Base-by-base conservation (phyloP, 37 sponge, comb jelly and placozoan species). In the Corticium candelabrum region DNA sequence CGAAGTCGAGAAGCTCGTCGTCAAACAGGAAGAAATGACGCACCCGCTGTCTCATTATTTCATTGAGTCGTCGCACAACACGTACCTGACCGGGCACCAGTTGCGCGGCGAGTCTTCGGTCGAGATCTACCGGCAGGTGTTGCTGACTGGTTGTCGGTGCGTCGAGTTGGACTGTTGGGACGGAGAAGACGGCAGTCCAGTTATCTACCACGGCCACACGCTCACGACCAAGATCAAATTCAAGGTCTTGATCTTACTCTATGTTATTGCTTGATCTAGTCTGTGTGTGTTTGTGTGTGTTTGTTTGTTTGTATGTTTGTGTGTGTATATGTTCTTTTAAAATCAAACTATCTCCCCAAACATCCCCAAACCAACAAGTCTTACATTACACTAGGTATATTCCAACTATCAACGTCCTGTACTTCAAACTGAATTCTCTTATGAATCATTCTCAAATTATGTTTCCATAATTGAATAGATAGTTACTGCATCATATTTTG, bases 131-230 rank as follows among this genome's bases (percentile, higher is more conserved):
- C 33, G 73, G 36, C 73, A 70, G 31, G 73, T 70, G 36, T 32
- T 70, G 73, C 73, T 70, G 35, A 35, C 73, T 4, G 73, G 73
- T 32, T 70, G 73, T 32, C 73, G 78, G 30, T 83, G 77, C 39
- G 56, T 81, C 37, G 77, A 69, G 39, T 75, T 76, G 57, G 84
- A 91, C 69, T 67, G 69, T 40, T 76, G 77, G 83, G 83, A 82
- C 70, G 83, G 83, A 21, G 83, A 79, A 34, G 83, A 82, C 57
- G 77, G 77, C 39, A 68, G 78, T 27, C 83, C 83, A 2, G 40
- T 75, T 3, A 82, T 82, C 11, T 68, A 67, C 38, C 83, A 82
- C 78, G 82, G 82, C 34, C 69, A 67, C 40, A 81, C 82, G 2
- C 37, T 74, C 15, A 67, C 69, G 30, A 69, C 82, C 32, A 41